Conservation (phyloP, 1,140 invertebrate genomes). For the Drosophila obscura region DNA sequence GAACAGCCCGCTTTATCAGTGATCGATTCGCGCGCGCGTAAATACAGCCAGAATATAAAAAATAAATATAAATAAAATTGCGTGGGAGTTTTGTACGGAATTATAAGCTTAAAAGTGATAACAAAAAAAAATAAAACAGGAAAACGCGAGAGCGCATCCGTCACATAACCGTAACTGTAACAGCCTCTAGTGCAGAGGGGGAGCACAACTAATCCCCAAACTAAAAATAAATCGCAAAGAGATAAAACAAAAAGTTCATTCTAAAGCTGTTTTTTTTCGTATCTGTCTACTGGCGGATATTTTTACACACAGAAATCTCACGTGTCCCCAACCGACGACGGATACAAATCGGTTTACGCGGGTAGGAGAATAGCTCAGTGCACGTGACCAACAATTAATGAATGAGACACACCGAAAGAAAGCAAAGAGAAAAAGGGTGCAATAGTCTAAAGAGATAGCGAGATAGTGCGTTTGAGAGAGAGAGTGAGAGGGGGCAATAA, state of each 20-base stretch:
- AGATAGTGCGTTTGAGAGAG: background rate
- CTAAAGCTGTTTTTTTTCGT: constrained; percentile 4
- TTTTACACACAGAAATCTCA: constrained; percentile 42
- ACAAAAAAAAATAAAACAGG: background rate
- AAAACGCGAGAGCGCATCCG: constrained; percentile 8
- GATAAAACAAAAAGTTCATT: constrained; percentile 34
- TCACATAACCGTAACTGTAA: constrained; percentile 48
- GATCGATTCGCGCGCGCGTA: constrained; percentile 31
- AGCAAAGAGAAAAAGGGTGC: too few species aligned
- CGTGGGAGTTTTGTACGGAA: constrained; percentile 31
- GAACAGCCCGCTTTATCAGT: constrained; percentile 29
- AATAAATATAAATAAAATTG: background rate
- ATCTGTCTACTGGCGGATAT: constrained; percentile 13
- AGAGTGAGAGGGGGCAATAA: constrained; percentile 13
- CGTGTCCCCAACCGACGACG: constrained; percentile 33
- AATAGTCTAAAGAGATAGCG: background rate
- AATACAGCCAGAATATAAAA: constrained; percentile 29
- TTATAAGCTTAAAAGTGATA: constrained; percentile 6
- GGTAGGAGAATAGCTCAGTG: constrained; percentile 26
- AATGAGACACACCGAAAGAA: constrained; percentile 18
- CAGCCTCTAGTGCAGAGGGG: constrained; percentile 11
- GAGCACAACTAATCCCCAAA: constrained; percentile 43
- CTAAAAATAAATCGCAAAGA: constrained; percentile 49
- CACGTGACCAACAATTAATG: constrained; percentile 74
- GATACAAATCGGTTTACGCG: constrained; percentile 41